Evolutionary conservation across 2,797 vertebrate species (phyloP), one percentile per base, ranked within the genome.

Genomic region (Bufotes viridis): DNA sequence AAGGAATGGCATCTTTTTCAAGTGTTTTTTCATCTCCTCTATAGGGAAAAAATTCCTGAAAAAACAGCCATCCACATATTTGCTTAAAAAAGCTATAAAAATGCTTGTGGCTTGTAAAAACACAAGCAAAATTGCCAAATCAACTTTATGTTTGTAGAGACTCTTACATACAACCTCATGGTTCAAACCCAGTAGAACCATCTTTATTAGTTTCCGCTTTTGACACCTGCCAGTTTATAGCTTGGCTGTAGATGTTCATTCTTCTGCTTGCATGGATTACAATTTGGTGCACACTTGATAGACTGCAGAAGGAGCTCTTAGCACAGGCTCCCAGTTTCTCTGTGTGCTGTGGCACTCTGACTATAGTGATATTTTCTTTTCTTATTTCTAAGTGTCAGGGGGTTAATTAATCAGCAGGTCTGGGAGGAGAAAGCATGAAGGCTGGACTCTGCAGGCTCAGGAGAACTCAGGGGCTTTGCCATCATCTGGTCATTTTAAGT

Each of bases 381-480:
- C 67, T 60, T 78, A 69, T 78, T 70, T 13, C 42, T 17, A 53
- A 57, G 70, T 89, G 83, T 86, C 61, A 74, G 81, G 65, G 78
- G 78, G 87, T 89, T 89, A 85, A 85, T 88, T 83, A 88, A 78
- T 88, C 74, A 89, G 78, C 78, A 85, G 84, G 78, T 63, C 78
- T 82, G 84, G 88, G 84, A 86, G 84, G 83, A 67, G 88, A 69
- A 53, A 86, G 78, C 0, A 29, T 89, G 69, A 80, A 82, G 88
- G 87, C 87, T 61, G 83, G 78, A 81, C 87, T 82, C 55, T n/a
- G 75, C 61, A 78, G 29, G 34, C 67, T 75, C 51, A 86, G 75
- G 82, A 58, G 67, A 61, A 81, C 80, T 63, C 34, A 18, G 69
- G 84, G 69, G 79, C 60, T 84, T 67, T 78, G 20, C 76, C 79